Evolutionary conservation across 2,797 vertebrate species (phyloP), one percentile per base, ranked within the genome.

Genomic region (Hemibagrus guttatus): DNA sequence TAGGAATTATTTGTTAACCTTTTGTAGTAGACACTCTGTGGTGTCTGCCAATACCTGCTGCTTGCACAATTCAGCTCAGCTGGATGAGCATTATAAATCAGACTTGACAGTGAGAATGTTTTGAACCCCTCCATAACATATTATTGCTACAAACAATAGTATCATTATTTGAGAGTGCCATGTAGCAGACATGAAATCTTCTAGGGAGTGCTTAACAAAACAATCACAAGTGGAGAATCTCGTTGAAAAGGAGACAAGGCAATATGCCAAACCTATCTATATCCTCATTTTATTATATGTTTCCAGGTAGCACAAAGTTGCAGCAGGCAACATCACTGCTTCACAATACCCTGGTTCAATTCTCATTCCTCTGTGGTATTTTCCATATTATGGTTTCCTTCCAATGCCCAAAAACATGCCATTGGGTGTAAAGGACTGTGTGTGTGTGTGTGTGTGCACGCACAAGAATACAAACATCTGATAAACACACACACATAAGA

Each of bases 1-100:
- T 46, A 63, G 39, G 23, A 81, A 81, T 63, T 81, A 81, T 81
- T 28, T 81, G 39, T 81, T 52, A 49, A 28, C 39, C 59, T 81
- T 80, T 64, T 81, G 59, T 39, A 63, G 39, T 26, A 81, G 59
- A 64, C n/a, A 28, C 23, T 11, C 26, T 81, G 7, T 28, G 42
- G 19, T 64, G 59, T 28, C n/a, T 81, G 42, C 16, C 80, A 64
- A 49, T 64, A 19, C 42, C 26, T 28, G 9, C 61, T 81, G 80
- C 42, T 81, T 66, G 80, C 80, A 64, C 80, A 81, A 49, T 52
- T 64, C 59, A 52, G 42, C 61, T 64, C 16, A 66, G 14, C 21
- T 63, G 35, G 16, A 49, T 66, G 80, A 49, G 42, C 3, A 26
- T 81, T 64, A 64, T 81, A 81, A 81, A 64, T 81, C 23, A 81